Evolutionary conservation across 2,888 invertebrate genomes (phyloP), one percentile per base, ranked within the genome.

Genomic region (Punctoribates punctum): DNA sequence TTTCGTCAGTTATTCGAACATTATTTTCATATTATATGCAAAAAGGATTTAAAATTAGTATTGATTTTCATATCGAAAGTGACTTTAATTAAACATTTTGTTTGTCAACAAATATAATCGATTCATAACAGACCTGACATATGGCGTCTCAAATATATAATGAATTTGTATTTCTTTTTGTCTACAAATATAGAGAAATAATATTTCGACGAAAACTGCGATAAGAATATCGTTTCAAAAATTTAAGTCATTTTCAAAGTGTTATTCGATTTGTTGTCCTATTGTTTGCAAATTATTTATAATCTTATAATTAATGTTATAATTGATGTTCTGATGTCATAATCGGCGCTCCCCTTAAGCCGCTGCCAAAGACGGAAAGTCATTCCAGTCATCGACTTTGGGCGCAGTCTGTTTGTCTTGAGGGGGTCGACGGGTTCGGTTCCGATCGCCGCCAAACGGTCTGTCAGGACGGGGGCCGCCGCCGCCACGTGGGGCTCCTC

Each of bases 341-440:
- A 25, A 15, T 38, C 20, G 15, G 34, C 5, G 5, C 5, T 9
- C 34, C 62, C 11, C 25, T 46, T 70, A 70, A 5, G 46, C 38
- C 48, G 79, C 77, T 29, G 93, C 92, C 84, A 96, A 89, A 84
- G 93, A 93, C 81, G 96, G 96, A 87, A 96, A 96, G 86, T 95
- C 95, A 85, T 91, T 91, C 87, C 94, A 94, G 86, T 96, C 95
- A 84, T 95, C 94, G 80, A 96, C 94, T 74, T 78, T 77, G 9
- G 80, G 80, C 70, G 79, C 79, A 23, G 78, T 76, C 20, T 79
- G 80, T 51, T n/a, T n/a, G n/a, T 77, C 70, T 72, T 74, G 76
- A 42, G 62, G 46, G 75, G 77, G 75, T 13, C 76, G 62, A 29
- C 73, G 77, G 42, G 77, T 73, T 74, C 81, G 80, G 34, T 80